A percentile compares a stretch with the other conserved stretches of the same genome.
Evolutionary conservation across 2,888 invertebrate species (phyloP).

Genomic region (Diaphora mendica): DNA sequence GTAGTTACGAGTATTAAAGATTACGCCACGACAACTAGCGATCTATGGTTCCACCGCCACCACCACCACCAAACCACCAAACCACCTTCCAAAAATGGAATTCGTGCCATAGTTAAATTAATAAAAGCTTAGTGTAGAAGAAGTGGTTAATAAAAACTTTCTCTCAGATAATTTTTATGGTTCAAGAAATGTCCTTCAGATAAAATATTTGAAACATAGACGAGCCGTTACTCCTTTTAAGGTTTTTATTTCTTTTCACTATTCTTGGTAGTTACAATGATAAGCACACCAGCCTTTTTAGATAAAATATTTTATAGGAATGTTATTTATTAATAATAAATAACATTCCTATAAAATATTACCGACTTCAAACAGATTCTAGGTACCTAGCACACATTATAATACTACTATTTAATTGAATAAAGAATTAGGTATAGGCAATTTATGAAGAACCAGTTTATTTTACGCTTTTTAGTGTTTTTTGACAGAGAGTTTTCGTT

Average conservation of each 20-base stretch:
- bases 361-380: too few relatives aligned
- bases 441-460: too few relatives aligned
- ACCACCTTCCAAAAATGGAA: constrained; percentile 25
- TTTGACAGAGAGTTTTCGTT: too few relatives aligned
- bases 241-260: constrained; percentile 2
- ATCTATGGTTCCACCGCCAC: constrained; percentile 2
- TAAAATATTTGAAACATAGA: constrained; percentile 10
- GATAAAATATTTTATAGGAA: not conserved
- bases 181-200: constrained; percentile 9
- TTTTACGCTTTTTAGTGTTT: too few relatives aligned
- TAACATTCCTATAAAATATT: too few relatives aligned
- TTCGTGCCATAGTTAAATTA: constrained; percentile 19
- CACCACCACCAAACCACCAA: too few relatives aligned
- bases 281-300: not conserved
- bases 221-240: constrained; percentile 8
- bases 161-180: constrained; percentile 15
- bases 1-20: constrained; percentile 54
- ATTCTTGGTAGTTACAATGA: not conserved
- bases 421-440: too few relatives aligned
- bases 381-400: too few relatives aligned
- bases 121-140: constrained; percentile 24
- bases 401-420: too few relatives aligned
- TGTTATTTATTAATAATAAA: constrained; percentile 4
- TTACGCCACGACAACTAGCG: constrained; percentile 23
- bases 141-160: constrained; percentile 24